phyloP scores from a whole-genome alignment of 2,888 invertebrate genomes.

The Sesia apiformis region DNA sequence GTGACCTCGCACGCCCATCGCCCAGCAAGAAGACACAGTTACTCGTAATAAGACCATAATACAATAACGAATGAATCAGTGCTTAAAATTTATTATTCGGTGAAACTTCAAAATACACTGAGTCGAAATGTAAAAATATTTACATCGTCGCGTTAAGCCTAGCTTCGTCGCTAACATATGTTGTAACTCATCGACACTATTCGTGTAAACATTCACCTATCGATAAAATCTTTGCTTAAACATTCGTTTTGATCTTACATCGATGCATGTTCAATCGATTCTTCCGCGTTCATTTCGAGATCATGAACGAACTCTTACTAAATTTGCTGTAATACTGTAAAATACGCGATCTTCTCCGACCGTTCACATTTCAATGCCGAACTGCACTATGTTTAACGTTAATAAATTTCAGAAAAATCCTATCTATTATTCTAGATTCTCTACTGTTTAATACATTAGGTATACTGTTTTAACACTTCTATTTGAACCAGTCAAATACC shows the following conservation, averaged over 20 bases:
- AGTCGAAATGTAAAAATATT: constrained; percentile 63
- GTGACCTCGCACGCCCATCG: constrained; percentile 23
- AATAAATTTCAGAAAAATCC: constrained; percentile 71
- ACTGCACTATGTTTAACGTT: constrained; percentile 59
- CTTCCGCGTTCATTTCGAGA: neutral
- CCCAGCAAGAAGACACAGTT: constrained; percentile 28
- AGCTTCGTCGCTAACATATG: neutral
- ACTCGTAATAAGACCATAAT: constrained; percentile 46
- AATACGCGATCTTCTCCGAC: constrained; percentile 23
- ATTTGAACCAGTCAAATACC: constrained; percentile 33
- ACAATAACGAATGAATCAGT: constrained; percentile 51
- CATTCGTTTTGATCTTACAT: neutral
- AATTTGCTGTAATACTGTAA: constrained; percentile 39
- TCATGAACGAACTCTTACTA: too few relatives aligned
- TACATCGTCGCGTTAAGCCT: constrained; percentile 25
- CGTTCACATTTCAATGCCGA: constrained; percentile 21
- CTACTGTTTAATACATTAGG: constrained; percentile 29
- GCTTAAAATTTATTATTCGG: constrained; percentile 49
- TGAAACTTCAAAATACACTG: constrained; percentile 58
- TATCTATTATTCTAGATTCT: constrained; percentile 53
- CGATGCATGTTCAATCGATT: neutral
- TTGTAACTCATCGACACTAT: neutral
- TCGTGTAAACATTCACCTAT: neutral
- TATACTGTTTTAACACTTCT: constrained; percentile 25
- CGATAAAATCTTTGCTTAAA: neutral